A percentile compares a stretch with the other conserved stretches of the same genome.
These are phyloP conservation scores for Alsophila aescularia DNA, from an alignment of 2,888 invertebrate species.

Conservation along the genomic window DNA sequence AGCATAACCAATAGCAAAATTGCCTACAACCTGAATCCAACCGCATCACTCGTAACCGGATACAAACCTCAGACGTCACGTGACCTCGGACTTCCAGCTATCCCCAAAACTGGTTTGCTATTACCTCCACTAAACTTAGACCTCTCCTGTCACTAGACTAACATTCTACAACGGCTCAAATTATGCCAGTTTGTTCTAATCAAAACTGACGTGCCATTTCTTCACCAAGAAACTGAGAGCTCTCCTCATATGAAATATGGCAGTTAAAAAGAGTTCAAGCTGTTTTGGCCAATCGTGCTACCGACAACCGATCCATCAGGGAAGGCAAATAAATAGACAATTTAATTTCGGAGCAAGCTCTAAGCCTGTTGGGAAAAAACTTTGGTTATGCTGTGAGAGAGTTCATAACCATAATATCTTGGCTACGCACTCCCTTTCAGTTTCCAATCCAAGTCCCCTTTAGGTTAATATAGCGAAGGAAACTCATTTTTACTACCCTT, in stretches of 20 bases:
- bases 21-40: constrained; percentile 39
- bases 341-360: constrained; percentile 54
- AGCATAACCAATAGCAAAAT: constrained; percentile 16
- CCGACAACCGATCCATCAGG: constrained; percentile 67
- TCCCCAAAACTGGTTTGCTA: constrained; percentile 59
- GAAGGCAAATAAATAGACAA: constrained; percentile 67
- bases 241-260: background rate
- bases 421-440: no score
- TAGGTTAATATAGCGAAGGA: no score
- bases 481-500: no score
- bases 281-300: constrained; percentile 43
- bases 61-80: constrained; percentile 59
- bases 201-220: constrained; percentile 29
- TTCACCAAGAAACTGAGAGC: constrained; percentile 20
- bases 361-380: constrained; percentile 19
- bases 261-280: constrained; percentile 31
- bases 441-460: no score
- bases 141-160: constrained; percentile 8
- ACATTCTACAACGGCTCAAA: constrained; percentile 8
- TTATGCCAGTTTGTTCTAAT: constrained; percentile 25
- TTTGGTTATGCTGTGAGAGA: constrained; percentile 7
- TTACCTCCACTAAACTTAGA: constrained; percentile 46
- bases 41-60: constrained; percentile 56
- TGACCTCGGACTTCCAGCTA: constrained; percentile 67
- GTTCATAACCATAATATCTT: background rate